Percentiles rank a stretch among this genome's conserved stretches.
Evolutionary conservation across 2,797 vertebrate genomes (phyloP).

Genomic region (Urocyon cinereoargenteus): DNA sequence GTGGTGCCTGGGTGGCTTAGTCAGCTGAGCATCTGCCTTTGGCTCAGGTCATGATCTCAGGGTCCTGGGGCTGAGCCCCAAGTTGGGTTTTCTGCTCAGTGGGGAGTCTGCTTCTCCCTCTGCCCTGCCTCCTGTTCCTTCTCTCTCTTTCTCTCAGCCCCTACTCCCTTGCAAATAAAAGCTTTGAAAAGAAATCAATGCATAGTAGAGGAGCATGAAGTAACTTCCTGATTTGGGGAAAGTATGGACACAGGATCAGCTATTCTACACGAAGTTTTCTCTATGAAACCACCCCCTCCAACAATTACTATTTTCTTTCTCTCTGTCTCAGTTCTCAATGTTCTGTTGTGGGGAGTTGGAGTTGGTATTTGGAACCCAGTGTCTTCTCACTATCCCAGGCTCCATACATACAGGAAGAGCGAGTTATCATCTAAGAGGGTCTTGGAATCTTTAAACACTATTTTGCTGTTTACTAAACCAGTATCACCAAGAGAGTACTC

Average conservation of each 20-base stretch:
- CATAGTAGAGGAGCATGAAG: background rate
- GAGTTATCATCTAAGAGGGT: background rate
- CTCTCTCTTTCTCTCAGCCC: background rate
- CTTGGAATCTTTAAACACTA: background rate
- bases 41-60: background rate
- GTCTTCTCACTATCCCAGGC: background rate
- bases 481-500: background rate
- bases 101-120: background rate
- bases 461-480: background rate
- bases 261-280: background rate
- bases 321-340: background rate
- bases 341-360: background rate
- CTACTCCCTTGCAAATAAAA: background rate
- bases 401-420: background rate
- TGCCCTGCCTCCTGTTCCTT: background rate
- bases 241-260: background rate
- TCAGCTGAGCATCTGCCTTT: background rate
- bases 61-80: background rate
- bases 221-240: background rate
- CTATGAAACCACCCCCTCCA: background rate
- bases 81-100: background rate
- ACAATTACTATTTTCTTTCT: background rate
- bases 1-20: background rate
- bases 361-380: background rate
- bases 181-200: background rate